Evolutionary conservation across 2,888 invertebrate genomes (phyloP).

Genomic region (Antheraea assamensis): DNA sequence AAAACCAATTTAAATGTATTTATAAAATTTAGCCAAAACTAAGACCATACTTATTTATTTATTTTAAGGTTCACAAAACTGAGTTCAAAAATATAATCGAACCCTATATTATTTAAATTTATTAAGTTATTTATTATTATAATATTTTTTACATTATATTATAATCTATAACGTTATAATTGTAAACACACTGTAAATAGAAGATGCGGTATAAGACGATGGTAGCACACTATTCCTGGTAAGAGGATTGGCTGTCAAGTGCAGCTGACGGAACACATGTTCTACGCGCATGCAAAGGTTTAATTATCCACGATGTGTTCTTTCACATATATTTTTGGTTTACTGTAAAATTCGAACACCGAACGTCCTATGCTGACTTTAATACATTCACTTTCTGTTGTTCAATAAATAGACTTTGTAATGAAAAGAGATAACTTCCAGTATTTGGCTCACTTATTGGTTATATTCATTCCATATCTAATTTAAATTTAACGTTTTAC

Average conservation of each 20-base stretch:
- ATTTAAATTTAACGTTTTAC: background rate
- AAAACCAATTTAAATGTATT: background rate
- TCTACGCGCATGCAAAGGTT: background rate
- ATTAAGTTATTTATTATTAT: too few species aligned
- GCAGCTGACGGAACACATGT: background rate
- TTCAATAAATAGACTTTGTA: background rate
- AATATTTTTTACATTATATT: background rate
- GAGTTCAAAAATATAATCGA: too few species aligned
- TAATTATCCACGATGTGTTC: background rate
- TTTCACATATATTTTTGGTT: background rate
- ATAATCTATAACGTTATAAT: background rate
- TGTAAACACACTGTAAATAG: background rate
- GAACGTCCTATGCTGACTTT: too few species aligned
- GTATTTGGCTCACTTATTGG: background rate
- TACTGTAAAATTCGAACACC: background rate
- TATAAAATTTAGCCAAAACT: background rate
- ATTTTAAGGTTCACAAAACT: background rate
- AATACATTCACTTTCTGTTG: too few species aligned
- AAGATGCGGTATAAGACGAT: background rate
- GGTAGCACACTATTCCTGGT: background rate
- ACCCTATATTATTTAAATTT: too few species aligned
- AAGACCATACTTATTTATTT: background rate
- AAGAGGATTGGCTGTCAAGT: background rate
- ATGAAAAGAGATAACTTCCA: background rate
- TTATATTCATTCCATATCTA: too few species aligned